Evolutionary conservation across 2,797 vertebrate species (phyloP), one percentile per base, ranked within the genome.

Genomic region (Tympanoctomys barrerae): DNA sequence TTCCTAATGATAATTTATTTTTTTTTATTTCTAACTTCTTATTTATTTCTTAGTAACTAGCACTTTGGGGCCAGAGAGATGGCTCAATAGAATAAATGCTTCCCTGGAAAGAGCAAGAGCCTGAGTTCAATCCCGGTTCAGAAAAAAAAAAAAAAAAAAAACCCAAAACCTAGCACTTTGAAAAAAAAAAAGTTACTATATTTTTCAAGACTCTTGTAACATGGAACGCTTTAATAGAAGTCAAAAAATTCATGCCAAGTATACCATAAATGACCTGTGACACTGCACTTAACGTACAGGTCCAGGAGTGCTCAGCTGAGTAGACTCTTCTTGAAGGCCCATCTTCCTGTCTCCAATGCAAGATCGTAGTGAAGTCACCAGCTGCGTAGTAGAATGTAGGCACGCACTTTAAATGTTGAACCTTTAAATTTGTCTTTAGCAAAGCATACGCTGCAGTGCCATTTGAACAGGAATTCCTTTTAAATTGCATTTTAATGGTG

Each of bases 401-500:
- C 77, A 91, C 71, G 22, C 9, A 12, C 77, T 88, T 95, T 93
- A 92, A 94, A 94, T 28, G 64, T 68, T 49, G 75, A 90, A 7
- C 8, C 31, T 96, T 97, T 91, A 85, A 89, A 89, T 94, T 33
- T 54, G 66, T 61, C 82, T 31, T 73, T 73, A 95, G 10, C 70
- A 81, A 93, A 62, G 18, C 62, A 75, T 59, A 86, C 91, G 90
- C 57, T 36, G 70, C 18, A 28, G 75, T 70, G 59, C 9, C 46
- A 54, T 89, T 91, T 88, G 33, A 59, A 82, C 22, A 92, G 64
- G 46, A 28, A 46, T 70, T 92, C 64, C 33, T 94, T 96, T 89
- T 90, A 97, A 96, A 95, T 42, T 82, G 33, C 28, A 79, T 54
- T 95, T 95, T 64, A 42, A 89, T 91, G 68, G 81, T 86, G 87